Base-by-base conservation (phyloP, 35 echinoderm and acorn worm species). In the Amphiura filiformis region DNA sequence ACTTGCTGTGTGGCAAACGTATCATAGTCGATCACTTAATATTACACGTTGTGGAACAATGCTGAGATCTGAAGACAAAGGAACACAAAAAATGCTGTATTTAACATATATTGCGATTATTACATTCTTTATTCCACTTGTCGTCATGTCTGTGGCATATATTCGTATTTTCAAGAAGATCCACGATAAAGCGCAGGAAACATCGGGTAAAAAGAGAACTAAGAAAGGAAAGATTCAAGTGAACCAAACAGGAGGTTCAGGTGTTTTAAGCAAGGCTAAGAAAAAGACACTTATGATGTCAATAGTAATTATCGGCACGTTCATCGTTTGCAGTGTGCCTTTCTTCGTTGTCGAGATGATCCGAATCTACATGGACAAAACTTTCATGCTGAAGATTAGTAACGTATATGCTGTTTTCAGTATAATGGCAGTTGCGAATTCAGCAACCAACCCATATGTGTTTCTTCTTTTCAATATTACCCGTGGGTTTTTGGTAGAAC, bases 211-310 rank as follows among this genome's bases (percentile, higher is more conserved):
- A 91, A 57, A 36, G 88, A 86, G 52, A 76, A 0, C 80, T 65
- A 35, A 93, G 81, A 80, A 93, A 88, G 82, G 90, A 37, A 83
- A 91, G 82, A 82, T 91, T 4, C 89, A 90, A 22, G 39, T 93
- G 31, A 83, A 93, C 39, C 90, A 90, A 20, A 77, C 77, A 28
- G 86, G 86, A 44, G 81, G 76, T 4, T 84, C 86, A 35, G 87
- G 82, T 13, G 88, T 90, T 9, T 85, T 96, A 13, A 92, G 90
- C 13, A 96, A 97, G 80, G 95, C 95, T 32, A 97, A 97, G 84
- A 89, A 80, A 32, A 97, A 97, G 87, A 97, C 95, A 0, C 86
- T 97, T 0, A 93, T 90, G 56, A 97, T 97, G 95, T 93, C 91
- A 0, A 76, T 97, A 0, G 95, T 97, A 13, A 97, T 97, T 28